phyloP scores from a whole-genome alignment of 2,113 vertebrate genomes.

The Nycticorax nycticorax region DNA sequence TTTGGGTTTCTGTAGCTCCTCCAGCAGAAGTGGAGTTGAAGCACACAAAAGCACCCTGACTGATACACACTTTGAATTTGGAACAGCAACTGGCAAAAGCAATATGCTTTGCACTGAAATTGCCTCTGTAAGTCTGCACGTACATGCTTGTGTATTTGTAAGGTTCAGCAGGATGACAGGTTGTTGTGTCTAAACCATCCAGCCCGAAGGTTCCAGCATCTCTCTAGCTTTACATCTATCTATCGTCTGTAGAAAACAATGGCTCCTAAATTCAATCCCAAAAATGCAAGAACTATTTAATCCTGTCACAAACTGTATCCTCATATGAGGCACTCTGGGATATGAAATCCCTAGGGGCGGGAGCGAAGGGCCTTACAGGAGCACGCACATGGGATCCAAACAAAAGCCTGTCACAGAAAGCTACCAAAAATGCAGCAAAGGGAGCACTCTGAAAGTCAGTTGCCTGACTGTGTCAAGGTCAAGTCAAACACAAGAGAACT shows the following conservation, averaged over 20 bases:
- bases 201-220: background rate
- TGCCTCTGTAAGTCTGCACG: background rate
- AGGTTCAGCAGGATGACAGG: background rate
- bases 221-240: background rate
- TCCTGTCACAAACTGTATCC: background rate
- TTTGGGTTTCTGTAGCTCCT: conserved; percentile 63
- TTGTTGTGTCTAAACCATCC: background rate
- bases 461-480: background rate
- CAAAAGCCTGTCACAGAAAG: background rate
- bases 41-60: conserved; percentile 52
- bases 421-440: background rate
- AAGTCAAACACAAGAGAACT: background rate
- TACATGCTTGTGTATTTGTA: background rate
- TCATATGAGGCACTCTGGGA: background rate
- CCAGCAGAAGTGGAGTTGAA: conserved; percentile 56
- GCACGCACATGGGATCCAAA: background rate
- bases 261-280: background rate
- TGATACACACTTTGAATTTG: conserved; percentile 49
- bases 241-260: background rate
- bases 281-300: background rate
- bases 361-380: background rate
- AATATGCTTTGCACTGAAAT: background rate
- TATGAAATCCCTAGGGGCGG: background rate
- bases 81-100: conserved; percentile 38
- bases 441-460: background rate